These are phyloP conservation scores for Varanus komodoensis DNA, from an alignment of 2,113 vertebrate species.

Conservation along the genomic window DNA sequence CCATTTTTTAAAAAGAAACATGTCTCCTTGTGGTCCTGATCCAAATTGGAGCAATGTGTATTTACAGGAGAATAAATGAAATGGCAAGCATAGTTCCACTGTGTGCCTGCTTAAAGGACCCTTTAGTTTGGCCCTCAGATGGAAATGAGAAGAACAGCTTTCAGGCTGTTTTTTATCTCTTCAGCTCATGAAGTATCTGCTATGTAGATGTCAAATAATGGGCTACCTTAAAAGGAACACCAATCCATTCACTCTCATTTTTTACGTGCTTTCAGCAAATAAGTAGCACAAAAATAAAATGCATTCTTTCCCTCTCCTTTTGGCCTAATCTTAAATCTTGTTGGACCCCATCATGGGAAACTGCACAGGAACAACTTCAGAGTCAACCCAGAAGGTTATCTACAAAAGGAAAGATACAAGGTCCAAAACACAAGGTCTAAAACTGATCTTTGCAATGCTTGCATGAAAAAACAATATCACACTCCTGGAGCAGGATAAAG, in stretches of 20 bases:
- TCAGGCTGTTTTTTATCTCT: not conserved
- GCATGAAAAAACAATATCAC: not conserved
- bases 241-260: constrained; percentile 8
- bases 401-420: not conserved
- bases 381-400: not conserved
- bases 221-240: not conserved
- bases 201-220: not conserved
- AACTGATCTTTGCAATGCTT: not conserved
- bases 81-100: no score
- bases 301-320: not conserved
- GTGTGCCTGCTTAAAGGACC: no score
- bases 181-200: not conserved
- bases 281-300: not conserved
- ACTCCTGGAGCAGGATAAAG: no score
- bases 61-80: no score
- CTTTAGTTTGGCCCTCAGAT: not conserved
- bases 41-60: no score
- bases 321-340: not conserved
- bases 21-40: no score
- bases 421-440: not conserved
- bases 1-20: no score
- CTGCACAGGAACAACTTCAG: not conserved
- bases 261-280: not conserved
- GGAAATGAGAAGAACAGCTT: not conserved
- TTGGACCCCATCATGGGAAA: not conserved